Evolutionary conservation across 2,888 invertebrate species (phyloP), one percentile per base, ranked within the genome.

Genomic region (Sialis lutaria): DNA sequence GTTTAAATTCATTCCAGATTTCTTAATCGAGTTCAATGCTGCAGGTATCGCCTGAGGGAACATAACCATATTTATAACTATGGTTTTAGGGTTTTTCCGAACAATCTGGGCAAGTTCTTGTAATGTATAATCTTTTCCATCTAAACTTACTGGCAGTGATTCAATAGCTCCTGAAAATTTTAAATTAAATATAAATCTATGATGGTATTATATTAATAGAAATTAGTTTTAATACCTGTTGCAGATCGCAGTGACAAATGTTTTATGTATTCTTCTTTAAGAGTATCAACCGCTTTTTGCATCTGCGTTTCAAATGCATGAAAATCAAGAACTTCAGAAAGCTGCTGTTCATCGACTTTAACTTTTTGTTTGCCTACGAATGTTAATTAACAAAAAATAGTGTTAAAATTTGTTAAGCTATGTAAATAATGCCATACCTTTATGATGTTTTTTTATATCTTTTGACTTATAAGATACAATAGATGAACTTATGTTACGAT

Each of bases 61-160:
- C 0, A 79, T 73, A 44, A 79, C 67, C 73, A 90, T 79, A 62
- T 92, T 88, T 8, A 96, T 69, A 0, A 92, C 75, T 46, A 93
- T 72, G 2, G 85, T 75, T 64, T 91, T 88, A 1, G 91, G 87
- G 63, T 83, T 84, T 62, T 92, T 93, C 48, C 87, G 73, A 0
- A 81, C 76, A 46, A 95, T 80, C 64, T 92, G 89, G 1, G 85
- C 91, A 13, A 96, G 63, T 61, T 95, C 90, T 64, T 90, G 88
- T 9, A 95, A 65, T 37, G 82, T 81, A 59, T 88, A 85, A 35
- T 81, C 78, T 53, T 81, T 78, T 0, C 84, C 89, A 53, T 90
- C 86, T 49, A 86, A 75, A 47, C 74, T 74, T 0, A 95, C 75
- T 44, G 65, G 62, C 0, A 95, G 60, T 12, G 77, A 74, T 61